Base-by-base conservation (phyloP, 2,888 invertebrate genomes). In the Catocala fraxini region DNA sequence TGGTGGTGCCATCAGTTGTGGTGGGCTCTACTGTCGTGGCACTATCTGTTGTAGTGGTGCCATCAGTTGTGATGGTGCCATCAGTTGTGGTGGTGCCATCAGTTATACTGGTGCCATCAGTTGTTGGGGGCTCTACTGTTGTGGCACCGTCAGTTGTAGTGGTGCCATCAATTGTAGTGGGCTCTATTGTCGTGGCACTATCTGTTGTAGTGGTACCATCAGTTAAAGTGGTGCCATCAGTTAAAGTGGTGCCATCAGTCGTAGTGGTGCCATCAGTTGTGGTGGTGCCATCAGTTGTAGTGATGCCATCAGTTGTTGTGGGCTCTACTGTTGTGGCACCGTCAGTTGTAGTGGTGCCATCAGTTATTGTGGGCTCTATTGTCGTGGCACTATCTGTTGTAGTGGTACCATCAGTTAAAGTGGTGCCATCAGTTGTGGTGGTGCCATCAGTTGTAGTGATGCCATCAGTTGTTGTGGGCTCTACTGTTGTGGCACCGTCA, bases 161-260 rank as follows among this genome's bases (percentile, higher is more conserved):
- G 0, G 51, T 49, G 1, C 56, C 12, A 9, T 15, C 25, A 5
- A 33, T 42, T 11, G 56, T 56, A 0, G 57, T 56, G 1, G 41
- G 41, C n/a, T 12, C 45, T 45, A 4, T 39, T 39, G 35, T 39
- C 1, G 35, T 35, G 0, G 35, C 0, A 1, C 1, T 7, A 2
- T 52, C 42, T 11, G 52, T 58, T 6, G 70, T 70, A 0, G 63
- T 70, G 3, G 59, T 49, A 11, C 15, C 34, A 1, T 58, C 51
- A 0, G 13, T 45, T 12, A 59, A 60, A 35, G 63, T 69, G 5
- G 62, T 49, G 9, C 15, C 34, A 1, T 58, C 51, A 0, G 13
- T 45, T 12, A 59, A 60, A 35, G 51, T 51, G 6, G 51, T 0
- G 0, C 25, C 49, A 6, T 39, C 51, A 35, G 39, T 51, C 13